Conservation (phyloP, 2,888 invertebrate species). For the Eupithecia dodoneata region DNA sequence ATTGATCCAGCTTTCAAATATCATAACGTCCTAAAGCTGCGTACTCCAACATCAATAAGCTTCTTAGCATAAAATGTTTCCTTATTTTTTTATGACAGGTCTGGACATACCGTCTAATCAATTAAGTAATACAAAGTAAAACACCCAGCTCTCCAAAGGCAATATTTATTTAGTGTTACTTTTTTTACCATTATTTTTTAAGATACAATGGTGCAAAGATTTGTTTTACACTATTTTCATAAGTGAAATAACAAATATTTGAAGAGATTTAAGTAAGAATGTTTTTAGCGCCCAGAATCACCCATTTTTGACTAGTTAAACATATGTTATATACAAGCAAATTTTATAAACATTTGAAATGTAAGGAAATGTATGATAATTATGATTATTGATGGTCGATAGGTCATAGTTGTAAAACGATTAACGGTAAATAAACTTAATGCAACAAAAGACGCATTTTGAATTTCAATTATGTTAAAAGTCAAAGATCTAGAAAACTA, state of each 20-base stretch:
- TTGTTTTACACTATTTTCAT: no score
- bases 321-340: no score
- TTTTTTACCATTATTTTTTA: no score
- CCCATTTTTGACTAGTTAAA: no score
- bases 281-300: no score
- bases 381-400: neutral
- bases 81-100: no score
- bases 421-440: neutral
- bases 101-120: neutral
- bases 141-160: neutral
- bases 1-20: neutral
- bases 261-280: no score
- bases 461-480: neutral
- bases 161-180: no score
- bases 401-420: neutral
- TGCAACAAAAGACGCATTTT: constrained; percentile 2
- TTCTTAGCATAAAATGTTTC: neutral
- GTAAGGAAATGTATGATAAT: neutral
- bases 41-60: neutral
- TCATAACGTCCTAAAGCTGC: neutral
- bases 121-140: neutral
- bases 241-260: no score
- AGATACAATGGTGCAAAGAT: no score
- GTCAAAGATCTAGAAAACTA: neutral
- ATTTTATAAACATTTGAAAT: neutral